Conservation (phyloP, 2,113 vertebrate species). For the Chlamydotis undulata region DNA sequence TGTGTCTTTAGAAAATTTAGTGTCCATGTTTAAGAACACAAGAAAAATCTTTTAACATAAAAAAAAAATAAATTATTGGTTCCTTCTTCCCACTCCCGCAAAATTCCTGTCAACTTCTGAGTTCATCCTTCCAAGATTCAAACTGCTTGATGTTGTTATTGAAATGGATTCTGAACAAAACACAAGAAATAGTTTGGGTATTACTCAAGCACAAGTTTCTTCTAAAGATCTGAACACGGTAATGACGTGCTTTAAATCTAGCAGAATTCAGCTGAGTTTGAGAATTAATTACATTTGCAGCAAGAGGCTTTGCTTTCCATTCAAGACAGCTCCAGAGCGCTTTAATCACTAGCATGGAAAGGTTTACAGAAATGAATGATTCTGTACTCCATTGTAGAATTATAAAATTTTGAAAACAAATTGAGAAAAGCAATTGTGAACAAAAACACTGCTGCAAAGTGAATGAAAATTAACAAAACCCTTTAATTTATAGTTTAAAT, state of each 20-base stretch:
- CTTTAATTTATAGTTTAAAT: not conserved
- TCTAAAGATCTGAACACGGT: not conserved
- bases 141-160: too few species aligned
- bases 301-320: not conserved
- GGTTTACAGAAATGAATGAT: not conserved
- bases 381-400: not conserved
- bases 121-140: not conserved
- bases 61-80: not conserved
- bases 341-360: not conserved
- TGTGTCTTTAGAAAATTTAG: not conserved
- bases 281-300: not conserved
- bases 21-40: not conserved
- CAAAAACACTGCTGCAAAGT: not conserved
- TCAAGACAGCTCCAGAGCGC: not conserved
- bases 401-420: not conserved
- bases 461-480: not conserved
- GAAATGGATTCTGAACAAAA: not conserved
- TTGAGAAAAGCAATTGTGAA: not conserved
- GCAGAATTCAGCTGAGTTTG: not conserved
- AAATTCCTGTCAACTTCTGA: not conserved
- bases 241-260: not conserved
- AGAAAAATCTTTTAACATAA: fast-evolving
- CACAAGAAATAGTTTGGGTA: not conserved
- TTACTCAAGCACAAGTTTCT: not conserved
- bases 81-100: fast-evolving